Base-by-base conservation (phyloP, 2,113 vertebrate genomes). In the Paraplagusia blochii region DNA sequence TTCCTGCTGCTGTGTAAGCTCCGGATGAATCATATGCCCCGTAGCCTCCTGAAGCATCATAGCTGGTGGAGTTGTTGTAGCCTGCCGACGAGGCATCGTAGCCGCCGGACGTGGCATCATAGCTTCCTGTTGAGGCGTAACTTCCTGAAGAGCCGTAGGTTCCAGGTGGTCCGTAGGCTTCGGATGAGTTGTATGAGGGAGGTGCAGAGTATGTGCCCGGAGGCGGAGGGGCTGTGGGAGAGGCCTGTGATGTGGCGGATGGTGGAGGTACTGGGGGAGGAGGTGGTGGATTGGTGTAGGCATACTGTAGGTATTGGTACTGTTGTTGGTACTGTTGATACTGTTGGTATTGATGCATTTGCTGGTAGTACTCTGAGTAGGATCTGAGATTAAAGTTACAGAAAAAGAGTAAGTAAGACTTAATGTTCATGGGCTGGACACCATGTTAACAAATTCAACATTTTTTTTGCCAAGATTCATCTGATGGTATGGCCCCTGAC, bases 321-420 rank as follows among this genome's bases (percentile, higher is more conserved):
- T 91, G 89, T 46, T 90, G 88, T 38, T 90, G 88, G 69, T 91
- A 91, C 52, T 90, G 90, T 11, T 90, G 90, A 71, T 90, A 91
- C 49, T 91, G 89, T 39, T 91, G 90, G 71, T 90, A 91, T 36
- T 91, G 89, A 48, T 91, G 89, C 86, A 90, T 87, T 79, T 91
- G 90, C 63, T 91, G 90, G 72, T 89, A 89, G 82, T 92, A 92
- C 69, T 92, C 90, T 33, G 88, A 65, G 65, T 92, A 92, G 43
- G 89, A 91, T 70, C 90, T 92, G 63, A 14, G 63, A 51, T 5
- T 11, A 72, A 7, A 46, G 14, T 29, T 29, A 29, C 22, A 29
- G 2, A 6, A 4, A 29, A 29, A 29, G 2, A 29, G 22, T 29
- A 29, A 29, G 22, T 29, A 29, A 29, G 22, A 6, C 22, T 29